These are phyloP conservation scores for Colletes collaris DNA, from an alignment of 2,888 invertebrate genomes.

Conservation along the genomic window DNA sequence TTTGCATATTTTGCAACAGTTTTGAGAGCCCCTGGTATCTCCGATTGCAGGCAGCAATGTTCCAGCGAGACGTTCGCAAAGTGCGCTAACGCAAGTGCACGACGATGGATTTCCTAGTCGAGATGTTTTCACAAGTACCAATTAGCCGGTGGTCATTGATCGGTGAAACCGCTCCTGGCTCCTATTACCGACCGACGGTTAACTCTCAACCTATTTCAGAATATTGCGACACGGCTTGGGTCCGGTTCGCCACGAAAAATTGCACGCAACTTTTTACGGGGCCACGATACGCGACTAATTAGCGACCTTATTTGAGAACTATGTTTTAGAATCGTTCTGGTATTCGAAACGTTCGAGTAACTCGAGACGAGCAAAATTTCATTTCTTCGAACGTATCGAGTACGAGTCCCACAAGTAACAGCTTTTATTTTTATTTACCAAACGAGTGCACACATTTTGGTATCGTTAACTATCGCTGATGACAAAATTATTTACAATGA, in stretches of 20 bases:
- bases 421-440: no score
- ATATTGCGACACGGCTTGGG: conserved; percentile 44
- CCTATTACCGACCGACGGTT: conserved; percentile 70
- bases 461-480: no score
- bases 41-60: no score
- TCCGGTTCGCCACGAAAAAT: conserved; percentile 30
- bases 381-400: no score
- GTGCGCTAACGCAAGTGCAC: conserved; percentile 31
- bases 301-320: conserved; percentile 7
- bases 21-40: no score
- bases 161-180: conserved; percentile 72
- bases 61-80: background rate
- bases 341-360: no score
- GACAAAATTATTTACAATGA: no score
- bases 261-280: conserved; percentile 5
- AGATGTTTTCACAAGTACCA: conserved; percentile 75
- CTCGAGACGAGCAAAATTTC: no score
- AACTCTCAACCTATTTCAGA: conserved; percentile 69
- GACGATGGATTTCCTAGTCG: conserved; percentile 53
- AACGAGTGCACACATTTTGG: no score
- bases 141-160: conserved; percentile 75
- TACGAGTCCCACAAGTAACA: no score
- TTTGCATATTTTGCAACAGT: no score
- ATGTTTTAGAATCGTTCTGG: no score
- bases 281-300: conserved; percentile 28